Percentiles rank a stretch among this genome's conserved stretches.
Evolutionary conservation across 2,888 invertebrate genomes (phyloP).

Genomic region (Diplazon laetatorius): DNA sequence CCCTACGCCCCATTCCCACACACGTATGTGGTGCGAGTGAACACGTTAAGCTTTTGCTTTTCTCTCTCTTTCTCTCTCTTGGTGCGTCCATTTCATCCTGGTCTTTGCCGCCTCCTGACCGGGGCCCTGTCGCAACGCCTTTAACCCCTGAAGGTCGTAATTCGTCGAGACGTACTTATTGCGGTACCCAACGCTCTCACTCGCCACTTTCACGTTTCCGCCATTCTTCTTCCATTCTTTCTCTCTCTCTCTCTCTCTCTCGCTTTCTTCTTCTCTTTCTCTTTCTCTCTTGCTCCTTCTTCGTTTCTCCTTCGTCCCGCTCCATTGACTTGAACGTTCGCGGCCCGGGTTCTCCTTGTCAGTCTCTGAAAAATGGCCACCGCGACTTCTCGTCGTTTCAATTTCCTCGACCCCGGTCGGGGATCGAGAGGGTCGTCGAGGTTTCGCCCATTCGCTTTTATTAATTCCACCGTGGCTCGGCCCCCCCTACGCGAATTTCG

Average conservation of each 20-base stretch:
- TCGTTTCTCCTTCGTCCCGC: slow-evolving; percentile 4
- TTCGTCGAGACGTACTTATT: slow-evolving; percentile 53
- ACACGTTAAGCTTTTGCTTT: slow-evolving; percentile 40
- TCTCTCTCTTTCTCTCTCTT: slow-evolving; percentile 38
- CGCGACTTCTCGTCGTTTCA: slow-evolving; percentile 29
- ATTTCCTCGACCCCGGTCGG: slow-evolving; percentile 24
- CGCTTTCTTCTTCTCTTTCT: neutral
- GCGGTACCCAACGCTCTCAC: slow-evolving; percentile 37
- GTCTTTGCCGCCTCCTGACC: slow-evolving; percentile 33
- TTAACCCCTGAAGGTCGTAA: slow-evolving; percentile 43
- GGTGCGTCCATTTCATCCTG: slow-evolving; percentile 12
- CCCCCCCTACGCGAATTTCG: neutral
- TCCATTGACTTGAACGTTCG: slow-evolving; percentile 5
- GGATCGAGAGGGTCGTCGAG: slow-evolving; percentile 36
- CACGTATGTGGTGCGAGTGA: slow-evolving; percentile 44
- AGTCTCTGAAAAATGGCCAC: slow-evolving; percentile 25
- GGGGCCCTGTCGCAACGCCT: slow-evolving; percentile 41
- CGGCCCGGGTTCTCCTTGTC: slow-evolving; percentile 8
- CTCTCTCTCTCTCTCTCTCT: slow-evolving; percentile 22
- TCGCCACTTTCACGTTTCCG: slow-evolving; percentile 64
- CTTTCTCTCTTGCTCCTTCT: slow-evolving; percentile 35
- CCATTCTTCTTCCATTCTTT: slow-evolving; percentile 31
- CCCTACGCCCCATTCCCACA: too few relatives aligned
- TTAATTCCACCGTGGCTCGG: slow-evolving; percentile 27
- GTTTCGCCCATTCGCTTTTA: slow-evolving; percentile 36